These are phyloP conservation scores for Calliphora vicina DNA, from an alignment of 1,140 invertebrate genomes.

Conservation along the genomic window DNA sequence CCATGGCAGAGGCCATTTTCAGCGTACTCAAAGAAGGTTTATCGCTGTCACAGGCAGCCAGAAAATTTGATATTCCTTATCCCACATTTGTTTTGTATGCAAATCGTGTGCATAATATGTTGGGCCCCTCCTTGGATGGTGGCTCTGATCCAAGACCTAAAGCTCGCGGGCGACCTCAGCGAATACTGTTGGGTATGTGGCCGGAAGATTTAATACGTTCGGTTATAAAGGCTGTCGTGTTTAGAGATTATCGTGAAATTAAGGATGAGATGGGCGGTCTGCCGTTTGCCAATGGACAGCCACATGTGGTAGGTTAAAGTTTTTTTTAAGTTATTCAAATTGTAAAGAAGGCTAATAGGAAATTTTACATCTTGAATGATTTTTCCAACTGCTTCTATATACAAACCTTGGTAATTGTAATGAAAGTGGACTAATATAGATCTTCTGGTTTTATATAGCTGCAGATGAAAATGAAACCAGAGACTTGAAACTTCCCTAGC, in stretches of 20 bases:
- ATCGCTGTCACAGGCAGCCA: slow-evolving; percentile 85
- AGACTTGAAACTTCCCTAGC: no score
- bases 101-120: slow-evolving; percentile 91
- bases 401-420: no score
- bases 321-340: not conserved
- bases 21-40: slow-evolving; percentile 90
- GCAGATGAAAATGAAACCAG: no score
- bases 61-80: slow-evolving; percentile 93
- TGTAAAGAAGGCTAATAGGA: no score
- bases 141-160: slow-evolving; percentile 88
- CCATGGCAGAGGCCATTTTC: slow-evolving; percentile 93
- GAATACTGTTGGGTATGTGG: slow-evolving; percentile 89
- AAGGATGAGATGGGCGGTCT: slow-evolving; percentile 74
- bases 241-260: slow-evolving; percentile 80
- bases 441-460: no score
- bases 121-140: slow-evolving; percentile 87
- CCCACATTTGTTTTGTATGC: slow-evolving; percentile 94
- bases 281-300: slow-evolving; percentile 65
- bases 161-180: slow-evolving; percentile 85
- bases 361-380: no score
- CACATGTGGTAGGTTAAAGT: slow-evolving; percentile 52
- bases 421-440: no score
- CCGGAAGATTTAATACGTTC: slow-evolving; percentile 90
- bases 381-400: no score
- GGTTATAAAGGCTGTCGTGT: slow-evolving; percentile 89